These are phyloP conservation scores for Stigmatopora argus DNA, from an alignment of 2,113 vertebrate genomes.

Conservation along the genomic window DNA sequence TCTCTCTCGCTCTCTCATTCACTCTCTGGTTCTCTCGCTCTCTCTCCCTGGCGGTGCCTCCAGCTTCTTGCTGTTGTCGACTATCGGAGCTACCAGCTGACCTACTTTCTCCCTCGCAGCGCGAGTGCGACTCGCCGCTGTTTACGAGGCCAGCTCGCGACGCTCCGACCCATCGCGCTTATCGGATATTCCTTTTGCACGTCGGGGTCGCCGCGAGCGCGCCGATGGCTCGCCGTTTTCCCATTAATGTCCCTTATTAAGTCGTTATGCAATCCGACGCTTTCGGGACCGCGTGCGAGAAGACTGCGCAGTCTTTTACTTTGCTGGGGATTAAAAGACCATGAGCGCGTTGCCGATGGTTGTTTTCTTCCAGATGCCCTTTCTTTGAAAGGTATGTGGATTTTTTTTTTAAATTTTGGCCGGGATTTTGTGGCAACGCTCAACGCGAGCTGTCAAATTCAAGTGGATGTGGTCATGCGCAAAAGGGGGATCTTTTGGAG, in stretches of 20 bases:
- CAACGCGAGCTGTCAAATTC: not conserved
- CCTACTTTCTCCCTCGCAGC: conserved; percentile 75
- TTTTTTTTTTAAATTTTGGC: not conserved
- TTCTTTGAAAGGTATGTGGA: conserved; percentile 54
- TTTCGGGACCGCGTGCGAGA: not conserved
- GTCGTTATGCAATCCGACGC: conserved; percentile 59
- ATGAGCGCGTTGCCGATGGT: conserved; percentile 25
- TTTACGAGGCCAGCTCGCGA: conserved; percentile 64
- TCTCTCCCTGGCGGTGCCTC: conserved; percentile 3
- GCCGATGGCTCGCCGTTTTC: not conserved
- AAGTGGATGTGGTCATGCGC: not conserved
- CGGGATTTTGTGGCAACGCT: not conserved
- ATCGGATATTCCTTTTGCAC: no score
- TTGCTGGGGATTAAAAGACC: not conserved
- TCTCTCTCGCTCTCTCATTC: no score
- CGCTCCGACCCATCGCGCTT: conserved; percentile 27
- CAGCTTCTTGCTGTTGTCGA: conserved; percentile 60
- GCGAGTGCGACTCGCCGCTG: conserved; percentile 53
- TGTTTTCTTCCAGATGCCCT: conserved; percentile 24
- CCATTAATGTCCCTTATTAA: conserved; percentile 46
- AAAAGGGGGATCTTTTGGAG: not conserved
- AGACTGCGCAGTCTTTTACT: not conserved
- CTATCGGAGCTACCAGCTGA: conserved; percentile 70
- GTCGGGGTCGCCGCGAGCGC: not conserved
- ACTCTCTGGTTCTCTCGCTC: no score